phyloP scores from a whole-genome alignment of 64 coral and sea anemone genomes.

The Actinia equina region DNA sequence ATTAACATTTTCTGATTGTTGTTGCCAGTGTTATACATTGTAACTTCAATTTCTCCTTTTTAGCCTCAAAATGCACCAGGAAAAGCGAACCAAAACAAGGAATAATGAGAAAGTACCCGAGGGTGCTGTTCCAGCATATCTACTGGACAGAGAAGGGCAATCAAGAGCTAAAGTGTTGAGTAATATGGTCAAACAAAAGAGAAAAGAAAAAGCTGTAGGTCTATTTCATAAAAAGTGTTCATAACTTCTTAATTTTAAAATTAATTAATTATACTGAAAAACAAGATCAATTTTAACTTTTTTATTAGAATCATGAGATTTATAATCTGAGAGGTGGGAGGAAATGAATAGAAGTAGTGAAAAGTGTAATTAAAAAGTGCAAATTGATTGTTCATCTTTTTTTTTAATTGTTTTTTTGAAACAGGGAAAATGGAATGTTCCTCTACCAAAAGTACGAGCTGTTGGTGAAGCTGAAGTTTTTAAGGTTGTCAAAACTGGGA shows the following conservation, averaged over 20 bases:
- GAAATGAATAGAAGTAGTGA: too few relatives aligned
- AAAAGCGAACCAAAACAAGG: constrained; percentile 84
- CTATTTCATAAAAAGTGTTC: neutral
- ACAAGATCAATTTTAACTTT: too few relatives aligned
- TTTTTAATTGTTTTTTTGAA: neutral
- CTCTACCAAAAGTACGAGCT: constrained; percentile 91
- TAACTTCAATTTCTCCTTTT: neutral
- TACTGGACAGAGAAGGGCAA: constrained; percentile 93
- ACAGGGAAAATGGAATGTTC: constrained; percentile 98
- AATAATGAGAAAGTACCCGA: constrained; percentile 93
- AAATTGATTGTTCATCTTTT: too few relatives aligned
- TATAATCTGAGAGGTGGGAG: too few relatives aligned
- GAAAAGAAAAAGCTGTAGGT: constrained; percentile 98
- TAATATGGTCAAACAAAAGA: constrained; percentile 99
- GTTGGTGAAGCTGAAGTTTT: constrained; percentile 99
- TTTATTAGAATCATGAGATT: too few relatives aligned
- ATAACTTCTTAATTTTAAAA: too few relatives aligned
- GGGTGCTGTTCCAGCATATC: constrained; percentile 90
- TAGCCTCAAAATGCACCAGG: constrained; percentile 90
- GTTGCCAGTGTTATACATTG: too few relatives aligned
- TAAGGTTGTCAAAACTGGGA: constrained; percentile 94
- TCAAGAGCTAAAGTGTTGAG: constrained; percentile 93
- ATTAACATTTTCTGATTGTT: neutral
- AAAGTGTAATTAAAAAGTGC: too few relatives aligned
- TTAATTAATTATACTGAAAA: too few relatives aligned